These are phyloP conservation scores for Peribatodes rhomboidaria DNA, from an alignment of 2,888 invertebrate genomes.

Conservation along the genomic window DNA sequence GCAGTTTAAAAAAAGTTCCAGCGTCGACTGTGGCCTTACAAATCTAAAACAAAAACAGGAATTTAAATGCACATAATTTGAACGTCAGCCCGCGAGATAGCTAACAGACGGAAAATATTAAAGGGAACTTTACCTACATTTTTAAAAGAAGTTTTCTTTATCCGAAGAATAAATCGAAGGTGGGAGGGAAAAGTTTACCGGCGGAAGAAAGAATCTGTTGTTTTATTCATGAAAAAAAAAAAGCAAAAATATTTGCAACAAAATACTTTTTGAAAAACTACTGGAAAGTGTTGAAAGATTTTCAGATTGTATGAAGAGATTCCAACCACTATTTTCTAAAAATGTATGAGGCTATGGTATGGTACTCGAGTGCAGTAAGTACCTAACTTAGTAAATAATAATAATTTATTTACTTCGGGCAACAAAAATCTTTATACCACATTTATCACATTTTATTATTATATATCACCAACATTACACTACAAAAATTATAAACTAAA, in stretches of 20 bases:
- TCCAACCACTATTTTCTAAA: not conserved
- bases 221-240: constrained; percentile 84
- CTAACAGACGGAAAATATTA: constrained; percentile 84
- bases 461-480: too few species aligned
- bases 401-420: too few species aligned
- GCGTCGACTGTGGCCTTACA: constrained; percentile 3
- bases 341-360: too few species aligned
- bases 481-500: too few species aligned
- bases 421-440: too few species aligned
- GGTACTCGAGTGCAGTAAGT: too few species aligned
- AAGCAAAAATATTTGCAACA: constrained; percentile 56
- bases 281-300: not conserved
- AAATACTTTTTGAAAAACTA: constrained; percentile 13
- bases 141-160: constrained; percentile 85
- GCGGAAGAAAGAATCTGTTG: constrained; percentile 83
- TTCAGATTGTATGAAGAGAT: not conserved
- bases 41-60: constrained; percentile 49
- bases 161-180: constrained; percentile 85
- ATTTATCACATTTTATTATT: too few species aligned
- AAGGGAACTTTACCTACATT: constrained; percentile 83
- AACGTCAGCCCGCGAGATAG: constrained; percentile 71
- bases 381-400: too few species aligned
- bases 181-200: constrained; percentile 80
- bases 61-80: constrained; percentile 81
- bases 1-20: not conserved